Percentiles rank a stretch among this genome's conserved stretches.
phyloP scores from a whole-genome alignment of 2,888 invertebrate species.

The Geophilus truncorum region DNA sequence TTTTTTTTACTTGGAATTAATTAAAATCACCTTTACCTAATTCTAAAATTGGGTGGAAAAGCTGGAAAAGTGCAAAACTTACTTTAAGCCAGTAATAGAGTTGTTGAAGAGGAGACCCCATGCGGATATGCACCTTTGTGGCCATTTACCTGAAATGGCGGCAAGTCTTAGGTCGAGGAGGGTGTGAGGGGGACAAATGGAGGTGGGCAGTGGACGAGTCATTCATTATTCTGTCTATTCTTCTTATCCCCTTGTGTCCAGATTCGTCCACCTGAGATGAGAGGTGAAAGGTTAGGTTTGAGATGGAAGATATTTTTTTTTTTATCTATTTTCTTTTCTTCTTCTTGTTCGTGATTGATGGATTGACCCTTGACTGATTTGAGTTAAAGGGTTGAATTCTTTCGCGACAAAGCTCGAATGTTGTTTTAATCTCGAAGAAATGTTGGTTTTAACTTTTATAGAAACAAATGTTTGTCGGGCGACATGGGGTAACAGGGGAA shows the following conservation, averaged over 20 bases:
- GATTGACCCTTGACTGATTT: not conserved
- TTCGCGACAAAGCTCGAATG: not conserved
- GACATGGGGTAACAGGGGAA: too few species aligned
- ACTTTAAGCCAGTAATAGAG: constrained; percentile 8
- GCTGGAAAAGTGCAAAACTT: not conserved
- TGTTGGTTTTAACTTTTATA: too few species aligned
- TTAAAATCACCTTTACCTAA: not conserved
- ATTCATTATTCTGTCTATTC: constrained; percentile 21
- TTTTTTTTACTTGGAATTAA: not conserved
- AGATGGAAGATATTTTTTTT: not conserved
- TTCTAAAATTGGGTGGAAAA: not conserved
- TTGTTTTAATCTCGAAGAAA: not conserved
- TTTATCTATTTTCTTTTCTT: not conserved
- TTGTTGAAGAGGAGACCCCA: constrained; percentile 17
- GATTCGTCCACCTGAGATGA: constrained; percentile 17
- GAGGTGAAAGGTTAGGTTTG: not conserved
- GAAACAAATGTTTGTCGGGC: too few species aligned
- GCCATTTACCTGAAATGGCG: constrained; percentile 25
- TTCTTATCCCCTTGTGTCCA: constrained; percentile 16
- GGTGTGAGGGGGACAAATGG: constrained; percentile 18
- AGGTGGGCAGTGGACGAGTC: constrained; percentile 7
- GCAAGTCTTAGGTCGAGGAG: constrained; percentile 25
- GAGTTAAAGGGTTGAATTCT: not conserved
- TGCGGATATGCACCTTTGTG: constrained; percentile 16
- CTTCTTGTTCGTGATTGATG: too few species aligned